Evolutionary conservation across 2,113 vertebrate genomes (phyloP).

Genomic region (Hyperopisus bebe): DNA sequence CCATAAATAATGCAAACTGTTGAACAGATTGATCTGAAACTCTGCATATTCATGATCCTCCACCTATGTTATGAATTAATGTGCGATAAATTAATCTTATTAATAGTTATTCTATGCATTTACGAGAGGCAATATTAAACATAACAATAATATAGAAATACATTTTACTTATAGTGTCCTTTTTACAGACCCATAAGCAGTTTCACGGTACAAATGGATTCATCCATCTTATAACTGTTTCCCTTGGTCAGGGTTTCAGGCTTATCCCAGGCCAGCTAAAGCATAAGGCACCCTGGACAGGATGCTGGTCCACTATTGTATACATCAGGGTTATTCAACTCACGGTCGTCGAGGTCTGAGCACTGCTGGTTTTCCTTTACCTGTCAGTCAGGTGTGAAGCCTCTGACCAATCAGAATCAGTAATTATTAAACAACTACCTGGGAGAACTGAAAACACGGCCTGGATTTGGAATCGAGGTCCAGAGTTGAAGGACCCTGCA

Average conservation of each 20-base stretch:
- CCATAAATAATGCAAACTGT: background rate
- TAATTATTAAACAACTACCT: no score
- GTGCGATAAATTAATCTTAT: background rate
- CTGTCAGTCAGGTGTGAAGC: no score
- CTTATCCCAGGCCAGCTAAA: background rate
- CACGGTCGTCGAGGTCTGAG: no score
- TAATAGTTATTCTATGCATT: background rate
- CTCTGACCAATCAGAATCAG: no score
- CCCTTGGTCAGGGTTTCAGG: background rate
- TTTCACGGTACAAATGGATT: background rate
- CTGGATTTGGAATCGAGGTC: no score
- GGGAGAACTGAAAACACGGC: no score
- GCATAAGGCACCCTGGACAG: background rate
- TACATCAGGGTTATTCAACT: no score
- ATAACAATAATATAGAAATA: background rate
- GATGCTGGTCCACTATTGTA: background rate
- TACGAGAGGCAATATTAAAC: background rate
- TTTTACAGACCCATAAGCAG: background rate
- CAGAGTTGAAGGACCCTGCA: no score
- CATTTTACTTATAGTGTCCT: background rate
- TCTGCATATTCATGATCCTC: background rate
- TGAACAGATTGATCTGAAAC: background rate
- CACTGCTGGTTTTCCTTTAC: no score
- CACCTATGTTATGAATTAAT: background rate
- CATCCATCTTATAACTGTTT: background rate